These are phyloP conservation scores for Anaspis maculata DNA, from an alignment of 2,888 invertebrate species.

Conservation along the genomic window DNA sequence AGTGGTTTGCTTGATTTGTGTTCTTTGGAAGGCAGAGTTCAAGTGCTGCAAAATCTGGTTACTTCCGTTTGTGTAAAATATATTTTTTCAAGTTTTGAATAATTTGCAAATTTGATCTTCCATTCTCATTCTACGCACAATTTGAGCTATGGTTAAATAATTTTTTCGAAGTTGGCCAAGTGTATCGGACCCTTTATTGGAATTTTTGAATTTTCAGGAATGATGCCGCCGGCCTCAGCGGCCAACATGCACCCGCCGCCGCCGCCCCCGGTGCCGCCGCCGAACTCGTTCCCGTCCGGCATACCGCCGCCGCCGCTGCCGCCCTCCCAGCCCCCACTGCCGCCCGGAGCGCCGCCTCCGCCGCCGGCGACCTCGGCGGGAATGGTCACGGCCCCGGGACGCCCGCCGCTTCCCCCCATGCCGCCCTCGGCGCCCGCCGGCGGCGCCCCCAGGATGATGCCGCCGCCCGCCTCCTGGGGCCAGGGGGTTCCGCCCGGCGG, in stretches of 20 bases:
- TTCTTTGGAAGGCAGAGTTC: too few relatives aligned
- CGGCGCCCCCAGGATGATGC: conserved; percentile 32
- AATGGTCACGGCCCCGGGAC: conserved; percentile 12
- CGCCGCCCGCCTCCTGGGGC: conserved; percentile 34
- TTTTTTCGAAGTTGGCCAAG: too few relatives aligned
- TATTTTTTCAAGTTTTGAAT: too few relatives aligned
- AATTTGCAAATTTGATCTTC: too few relatives aligned
- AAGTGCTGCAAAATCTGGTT: too few relatives aligned
- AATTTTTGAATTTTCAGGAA: too few relatives aligned
- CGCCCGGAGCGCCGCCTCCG: conserved; percentile 58
- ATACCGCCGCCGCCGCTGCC: conserved; percentile 60
- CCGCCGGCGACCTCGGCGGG: conserved; percentile 48
- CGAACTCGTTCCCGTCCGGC: conserved; percentile 51
- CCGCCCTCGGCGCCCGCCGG: conserved; percentile 20
- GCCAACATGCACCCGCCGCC: conserved; percentile 65
- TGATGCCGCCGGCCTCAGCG: conserved; percentile 69
- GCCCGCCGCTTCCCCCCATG: conserved; percentile 40
- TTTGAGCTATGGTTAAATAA: too few relatives aligned
- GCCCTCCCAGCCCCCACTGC: conserved; percentile 55
- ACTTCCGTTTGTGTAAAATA: too few relatives aligned
- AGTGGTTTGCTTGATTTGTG: too few relatives aligned
- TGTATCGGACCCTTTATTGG: too few relatives aligned
- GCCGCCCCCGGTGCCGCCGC: conserved; percentile 63
- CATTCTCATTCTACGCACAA: too few relatives aligned
- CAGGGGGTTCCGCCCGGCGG: conserved; percentile 24